Percentiles rank a stretch among this genome's conserved stretches.
phyloP scores from a whole-genome alignment of 1,140 invertebrate genomes.

The Drosophila willistoni region DNA sequence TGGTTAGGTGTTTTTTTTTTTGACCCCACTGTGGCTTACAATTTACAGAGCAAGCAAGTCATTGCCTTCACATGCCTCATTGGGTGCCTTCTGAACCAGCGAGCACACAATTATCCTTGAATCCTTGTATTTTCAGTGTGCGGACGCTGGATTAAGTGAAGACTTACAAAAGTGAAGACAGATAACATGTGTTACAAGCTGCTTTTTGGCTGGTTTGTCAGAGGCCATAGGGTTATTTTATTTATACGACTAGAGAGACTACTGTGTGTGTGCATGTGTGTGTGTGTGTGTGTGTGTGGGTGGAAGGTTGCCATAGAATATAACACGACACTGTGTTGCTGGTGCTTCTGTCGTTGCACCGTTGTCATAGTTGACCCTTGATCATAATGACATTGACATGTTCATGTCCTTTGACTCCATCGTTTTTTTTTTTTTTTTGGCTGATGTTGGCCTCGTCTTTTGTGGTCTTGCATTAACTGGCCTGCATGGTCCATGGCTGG shows the following conservation, averaged over 20 bases:
- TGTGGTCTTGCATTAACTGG: slow-evolving; percentile 46
- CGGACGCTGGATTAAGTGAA: slow-evolving; percentile 53
- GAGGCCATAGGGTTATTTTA: slow-evolving; percentile 57
- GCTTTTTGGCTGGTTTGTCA: slow-evolving; percentile 27
- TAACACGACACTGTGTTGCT: slow-evolving; percentile 6
- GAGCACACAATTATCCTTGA: slow-evolving; percentile 34
- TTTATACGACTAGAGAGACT: slow-evolving; percentile 50
- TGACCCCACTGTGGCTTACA: not conserved
- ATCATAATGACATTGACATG: slow-evolving; percentile 64
- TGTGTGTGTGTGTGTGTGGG: not conserved
- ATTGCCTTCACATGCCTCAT: slow-evolving; percentile 13
- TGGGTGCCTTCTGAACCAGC: slow-evolving; percentile 1
- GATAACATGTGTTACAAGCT: slow-evolving; percentile 56
- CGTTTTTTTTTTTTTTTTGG: not conserved
- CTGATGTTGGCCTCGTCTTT: slow-evolving; percentile 32
- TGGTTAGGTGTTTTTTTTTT: too few relatives aligned
- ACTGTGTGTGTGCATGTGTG: not conserved
- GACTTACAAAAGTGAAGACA: slow-evolving; percentile 58
- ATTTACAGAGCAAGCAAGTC: not conserved
- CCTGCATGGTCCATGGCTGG: slow-evolving; percentile 39
- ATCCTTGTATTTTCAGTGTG: slow-evolving; percentile 24
- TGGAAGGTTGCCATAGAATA: slow-evolving; percentile 15
- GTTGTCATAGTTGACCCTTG: slow-evolving; percentile 37
- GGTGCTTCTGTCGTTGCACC: slow-evolving; percentile 30
- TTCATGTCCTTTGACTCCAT: slow-evolving; percentile 22